Base-by-base conservation (phyloP, 2,113 vertebrate genomes). In the Vulpes lagopus region DNA sequence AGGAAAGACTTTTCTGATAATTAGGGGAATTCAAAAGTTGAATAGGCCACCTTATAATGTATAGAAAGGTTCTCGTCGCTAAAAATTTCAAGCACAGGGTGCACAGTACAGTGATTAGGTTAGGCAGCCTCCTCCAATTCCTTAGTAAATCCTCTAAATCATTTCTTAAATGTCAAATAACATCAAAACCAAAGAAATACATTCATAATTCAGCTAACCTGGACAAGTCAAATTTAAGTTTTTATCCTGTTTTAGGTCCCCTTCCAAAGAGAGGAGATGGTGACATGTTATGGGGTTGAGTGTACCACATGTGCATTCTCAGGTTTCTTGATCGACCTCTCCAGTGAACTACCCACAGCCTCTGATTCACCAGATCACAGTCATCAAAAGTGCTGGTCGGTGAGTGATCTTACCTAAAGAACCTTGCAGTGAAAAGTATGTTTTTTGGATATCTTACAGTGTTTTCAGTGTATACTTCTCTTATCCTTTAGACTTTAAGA, bases 1-100 rank as follows among this genome's bases (percentile, higher is more conserved):
- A 78, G 81, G 71, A 96, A 93, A 87, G 51, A 59, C 43, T 74
- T 97, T 90, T 81, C 49, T 93, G 57, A 71, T 84, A 69, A 92
- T 43, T 84, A 85, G 17, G 91, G 14, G 43, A 85, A 82, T 91
- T 89, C 22, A 74, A 81, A 88, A 96, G 51, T 62, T 73, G 27
- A 95, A 60, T 79, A n/a, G 76, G 14, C 11, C 43, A 78, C 11
- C 30, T 94, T 10, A 71, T n/a, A 91, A 38, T 71, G 27, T 19
- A 19, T 20, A 80, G 59, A 71, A n/a, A 84, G 5, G 19, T 67
- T 8, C 30, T 89, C 8, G 4, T 59, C 57, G 35, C 35, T 81
- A 25, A 32, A 79, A 95, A 81, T 89, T 67, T 73, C 35, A 96
- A 91, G 22, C 83, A 80, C 69, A 93, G 73, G 14, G 55, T 94